Base-by-base conservation (phyloP, 2,113 vertebrate species). In the Carassius gibelio region DNA sequence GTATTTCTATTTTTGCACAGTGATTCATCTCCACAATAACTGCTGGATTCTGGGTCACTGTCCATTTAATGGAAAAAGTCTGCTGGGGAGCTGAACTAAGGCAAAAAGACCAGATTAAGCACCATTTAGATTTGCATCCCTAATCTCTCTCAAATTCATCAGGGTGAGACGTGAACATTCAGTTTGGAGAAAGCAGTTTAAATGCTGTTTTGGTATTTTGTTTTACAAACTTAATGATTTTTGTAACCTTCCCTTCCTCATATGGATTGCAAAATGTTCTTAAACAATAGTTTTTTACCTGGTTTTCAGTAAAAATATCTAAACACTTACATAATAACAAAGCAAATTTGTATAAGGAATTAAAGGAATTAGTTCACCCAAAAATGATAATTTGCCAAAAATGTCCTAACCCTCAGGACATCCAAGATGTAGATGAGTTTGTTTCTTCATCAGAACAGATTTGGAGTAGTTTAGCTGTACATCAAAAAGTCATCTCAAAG, bases 31-130 rank as follows among this genome's bases (percentile, higher is more conserved):
- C 15, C 42, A 75, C 75, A 19, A 6, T n/a, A 71, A 71, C 17
- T 34, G 64, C 80, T 34, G 17, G 64, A 69, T 82, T 82, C 45
- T 82, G 64, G 48, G 80, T 69, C 64, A 69, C 15, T 82, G 62
- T 69, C 62, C 64, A 23, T 82, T 69, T 52, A 34, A 82, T 36
- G 23, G 9, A 68, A 82, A 55, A 7, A 71, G n/a, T 69, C 48
- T 55, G 26, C 26, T 23, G 38, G n/a, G 15, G 59, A 64, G 19
- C 57, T 38, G 30, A 21, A 64, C 57, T 45, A 61, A 21, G 15
- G 4, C 52, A 81, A 38, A 64, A 19, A 21, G 14, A 30, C 15
- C 61, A 48, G 59, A 80, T 45, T 38, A 50, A 26, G 0, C 30
- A 55, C 1, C 8, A 6, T 55, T 36, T 82, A 36, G 21, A 71